Percentiles rank a stretch among this genome's conserved stretches.
These are phyloP conservation scores for Pseudonaja textilis DNA, from an alignment of 2,113 vertebrate genomes.

Conservation along the genomic window DNA sequence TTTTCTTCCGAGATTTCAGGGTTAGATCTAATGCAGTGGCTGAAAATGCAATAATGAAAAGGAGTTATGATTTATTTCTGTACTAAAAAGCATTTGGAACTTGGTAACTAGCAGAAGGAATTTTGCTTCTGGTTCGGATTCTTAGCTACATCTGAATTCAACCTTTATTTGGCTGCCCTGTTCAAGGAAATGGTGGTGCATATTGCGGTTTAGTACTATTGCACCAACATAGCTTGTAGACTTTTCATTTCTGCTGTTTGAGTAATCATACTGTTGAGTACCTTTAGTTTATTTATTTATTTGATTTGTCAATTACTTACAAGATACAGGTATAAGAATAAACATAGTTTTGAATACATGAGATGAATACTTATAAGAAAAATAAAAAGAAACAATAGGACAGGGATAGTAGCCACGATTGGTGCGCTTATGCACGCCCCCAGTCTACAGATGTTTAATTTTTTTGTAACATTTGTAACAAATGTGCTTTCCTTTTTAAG, in stretches of 20 bases:
- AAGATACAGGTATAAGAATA: no score
- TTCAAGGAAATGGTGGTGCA: neutral
- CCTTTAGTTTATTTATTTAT: neutral
- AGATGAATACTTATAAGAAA: no score
- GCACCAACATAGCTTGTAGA: neutral
- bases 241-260: neutral
- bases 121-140: neutral
- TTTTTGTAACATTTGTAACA: neutral
- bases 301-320: no score
- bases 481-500: neutral
- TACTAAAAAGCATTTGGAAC: neutral
- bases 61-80: neutral
- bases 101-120: neutral
- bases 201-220: neutral
- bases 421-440: no score
- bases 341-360: no score
- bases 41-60: neutral
- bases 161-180: neutral
- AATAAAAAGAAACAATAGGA: no score
- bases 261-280: neutral
- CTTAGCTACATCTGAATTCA: neutral
- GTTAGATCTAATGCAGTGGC: neutral
- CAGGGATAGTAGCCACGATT: no score
- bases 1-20: neutral
- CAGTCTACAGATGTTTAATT: neutral